Conservation (phyloP, 2,888 invertebrate genomes). For the Arrhopalites spinosus region DNA sequence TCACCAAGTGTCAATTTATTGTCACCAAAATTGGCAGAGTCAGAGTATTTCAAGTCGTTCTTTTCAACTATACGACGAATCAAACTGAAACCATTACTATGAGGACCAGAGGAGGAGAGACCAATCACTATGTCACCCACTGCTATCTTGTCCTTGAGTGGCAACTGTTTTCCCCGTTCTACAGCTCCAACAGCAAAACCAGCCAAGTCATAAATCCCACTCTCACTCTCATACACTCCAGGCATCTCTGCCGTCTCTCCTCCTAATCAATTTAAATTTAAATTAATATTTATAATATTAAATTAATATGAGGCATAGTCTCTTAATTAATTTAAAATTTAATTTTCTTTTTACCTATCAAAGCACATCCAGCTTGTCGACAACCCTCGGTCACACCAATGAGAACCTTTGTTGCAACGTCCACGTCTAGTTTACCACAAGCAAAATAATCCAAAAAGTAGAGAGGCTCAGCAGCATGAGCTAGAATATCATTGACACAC, state of each 20-base stretch:
- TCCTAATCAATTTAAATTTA: slow-evolving; percentile 62
- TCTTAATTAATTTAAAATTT: background rate
- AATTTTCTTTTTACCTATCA: slow-evolving; percentile 71
- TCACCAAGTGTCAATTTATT: slow-evolving; percentile 73
- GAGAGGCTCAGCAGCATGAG: slow-evolving; percentile 92
- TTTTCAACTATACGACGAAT: slow-evolving; percentile 78
- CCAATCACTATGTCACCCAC: slow-evolving; percentile 83
- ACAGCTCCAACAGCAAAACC: slow-evolving; percentile 95
- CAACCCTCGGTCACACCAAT: slow-evolving; percentile 89
- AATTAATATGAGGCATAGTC: background rate
- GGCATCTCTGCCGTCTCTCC: slow-evolving; percentile 99
- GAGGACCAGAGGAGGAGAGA: slow-evolving; percentile 86
- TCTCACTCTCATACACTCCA: slow-evolving; percentile 76
- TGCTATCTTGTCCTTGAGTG: slow-evolving; percentile 69
- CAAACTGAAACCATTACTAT: slow-evolving; percentile 93
- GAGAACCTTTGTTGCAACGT: slow-evolving; percentile 77
- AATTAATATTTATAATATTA: background rate
- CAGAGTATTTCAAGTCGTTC: slow-evolving; percentile 68
- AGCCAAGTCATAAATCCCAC: slow-evolving; percentile 90
- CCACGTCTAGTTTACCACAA: slow-evolving; percentile 80
- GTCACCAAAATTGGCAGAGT: slow-evolving; percentile 74
- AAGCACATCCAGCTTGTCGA: slow-evolving; percentile 78
- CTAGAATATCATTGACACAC: slow-evolving; percentile 96
- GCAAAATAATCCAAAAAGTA: slow-evolving; percentile 98
- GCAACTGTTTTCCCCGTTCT: slow-evolving; percentile 75